Base-by-base conservation (phyloP, 30 jellyfish, hydroid and myxozoan genomes). In the Catostylus mosaicus region DNA sequence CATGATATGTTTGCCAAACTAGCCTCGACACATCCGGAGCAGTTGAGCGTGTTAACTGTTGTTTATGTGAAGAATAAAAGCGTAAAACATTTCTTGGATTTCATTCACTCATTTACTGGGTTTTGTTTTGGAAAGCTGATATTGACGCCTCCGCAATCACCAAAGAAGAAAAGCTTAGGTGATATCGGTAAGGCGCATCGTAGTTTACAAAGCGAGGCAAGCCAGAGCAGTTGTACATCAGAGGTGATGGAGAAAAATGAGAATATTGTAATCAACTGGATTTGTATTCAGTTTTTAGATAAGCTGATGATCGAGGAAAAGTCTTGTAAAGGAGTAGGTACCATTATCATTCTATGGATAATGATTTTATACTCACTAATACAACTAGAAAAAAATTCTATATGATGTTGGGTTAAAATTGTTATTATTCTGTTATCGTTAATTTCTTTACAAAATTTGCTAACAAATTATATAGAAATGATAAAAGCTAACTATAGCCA, bases 51-150 rank as follows among this genome's bases (percentile, higher is more conserved):
- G 52, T 67, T 80, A 27, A 47, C 73, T 43, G 90, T 29, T 46
- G 38, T 67, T 7, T 80, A 80, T 72, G 45, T 66, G 30, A 51
- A 45, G 65, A 66, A 67, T 16, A 80, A 48, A 35, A 45, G 84
- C 20, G 68, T 63, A 0, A 29, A 20, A 2, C 83, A 67, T 12
- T 33, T 80, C 9, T 40, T 80, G 65, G 73, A 66, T 22, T 80
- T 80, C 77, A 6, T 80, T 70, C 90, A 80, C 33, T 66, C 90
- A 27, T 80, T 80, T 50, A 80, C 90, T 22, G 77, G 90, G 46
- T 27, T 80, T 32, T 80, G 90, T 60, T 65, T 80, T 46, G 84
- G 84, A 8, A 80, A 80, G 72, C 27, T 67, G 6, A 14, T 40
- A 18, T 12, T 50, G 64, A 29, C 79, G 6, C 90, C 83, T 38